Conservation (phyloP, 2,797 vertebrate species). For the Loris lydekkerianus region DNA sequence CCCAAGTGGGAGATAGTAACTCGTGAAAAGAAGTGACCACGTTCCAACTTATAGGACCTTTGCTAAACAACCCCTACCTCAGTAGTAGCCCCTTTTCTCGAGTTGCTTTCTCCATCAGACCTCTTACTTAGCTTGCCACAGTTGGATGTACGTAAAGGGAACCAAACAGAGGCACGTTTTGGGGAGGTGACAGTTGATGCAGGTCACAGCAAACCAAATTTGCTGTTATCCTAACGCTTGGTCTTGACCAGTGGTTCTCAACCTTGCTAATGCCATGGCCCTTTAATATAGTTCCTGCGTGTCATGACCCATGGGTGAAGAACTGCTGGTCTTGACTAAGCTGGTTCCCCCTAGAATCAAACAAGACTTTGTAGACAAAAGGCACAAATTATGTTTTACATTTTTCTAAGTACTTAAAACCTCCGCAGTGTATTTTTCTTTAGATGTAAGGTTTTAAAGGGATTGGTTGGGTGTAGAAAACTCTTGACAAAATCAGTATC, state of each 20-base stretch:
- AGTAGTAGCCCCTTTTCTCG: not conserved
- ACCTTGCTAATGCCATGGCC: no score
- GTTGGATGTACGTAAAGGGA: not conserved
- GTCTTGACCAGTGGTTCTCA: not conserved
- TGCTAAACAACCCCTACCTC: not conserved
- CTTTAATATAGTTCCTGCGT: no score
- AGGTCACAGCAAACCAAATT: not conserved
- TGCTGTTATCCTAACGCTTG: not conserved
- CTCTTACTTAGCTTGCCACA: not conserved
- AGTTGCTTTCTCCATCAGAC: not conserved
- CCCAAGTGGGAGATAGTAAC: not conserved
- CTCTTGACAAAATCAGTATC: not conserved
- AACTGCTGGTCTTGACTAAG: not conserved
- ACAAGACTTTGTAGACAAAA: not conserved
- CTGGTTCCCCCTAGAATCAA: not conserved
- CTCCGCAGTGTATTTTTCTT: not conserved
- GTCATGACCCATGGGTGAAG: no score
- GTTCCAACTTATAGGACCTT: fast-evolving
- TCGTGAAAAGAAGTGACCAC: not conserved
- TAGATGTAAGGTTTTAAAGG: not conserved
- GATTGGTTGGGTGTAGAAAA: not conserved
- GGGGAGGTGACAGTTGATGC: not conserved
- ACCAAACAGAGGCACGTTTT: not conserved
- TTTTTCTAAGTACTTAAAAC: not conserved
- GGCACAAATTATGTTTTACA: not conserved